These are phyloP conservation scores for Botia almorhae DNA, from an alignment of 2,797 vertebrate genomes.

Conservation along the genomic window DNA sequence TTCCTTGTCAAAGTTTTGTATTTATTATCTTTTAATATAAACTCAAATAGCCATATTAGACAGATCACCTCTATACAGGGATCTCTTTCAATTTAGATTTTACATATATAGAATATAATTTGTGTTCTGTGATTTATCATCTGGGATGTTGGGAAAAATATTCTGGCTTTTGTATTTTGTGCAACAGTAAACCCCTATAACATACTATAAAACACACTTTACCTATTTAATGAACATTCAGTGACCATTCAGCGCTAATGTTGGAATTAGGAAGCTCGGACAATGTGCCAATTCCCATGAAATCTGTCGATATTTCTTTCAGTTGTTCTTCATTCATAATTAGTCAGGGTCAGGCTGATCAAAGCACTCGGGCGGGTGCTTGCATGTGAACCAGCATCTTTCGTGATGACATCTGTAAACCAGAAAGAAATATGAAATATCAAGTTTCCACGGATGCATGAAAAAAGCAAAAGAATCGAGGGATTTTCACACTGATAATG, in stretches of 20 bases:
- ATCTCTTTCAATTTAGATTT: slow-evolving; percentile 55
- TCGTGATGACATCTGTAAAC: slow-evolving; percentile 98
- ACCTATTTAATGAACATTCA: slow-evolving; percentile 78
- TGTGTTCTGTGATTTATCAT: slow-evolving; percentile 2
- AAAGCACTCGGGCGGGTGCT: slow-evolving; percentile 87
- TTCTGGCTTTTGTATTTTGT: slow-evolving; percentile 62
- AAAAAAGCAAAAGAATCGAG: slow-evolving; percentile 93
- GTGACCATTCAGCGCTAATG: slow-evolving; percentile 85
- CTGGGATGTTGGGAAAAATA: slow-evolving; percentile 45
- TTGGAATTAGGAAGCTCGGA: slow-evolving; percentile 84
- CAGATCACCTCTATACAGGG: slow-evolving; percentile 53
- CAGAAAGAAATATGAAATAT: slow-evolving; percentile 99
- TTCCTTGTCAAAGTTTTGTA: slow-evolving; percentile 66
- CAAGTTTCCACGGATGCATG: slow-evolving; percentile 96
- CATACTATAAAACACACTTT: slow-evolving; percentile 77
- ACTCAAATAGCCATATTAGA: slow-evolving; percentile 64
- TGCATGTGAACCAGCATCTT: slow-evolving; percentile 98
- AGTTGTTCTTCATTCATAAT: slow-evolving; percentile 98
- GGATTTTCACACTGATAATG: slow-evolving; percentile 99
- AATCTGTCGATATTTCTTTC: slow-evolving; percentile 99
- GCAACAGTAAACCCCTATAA: slow-evolving; percentile 51
- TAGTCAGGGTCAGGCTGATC: slow-evolving; percentile 96
- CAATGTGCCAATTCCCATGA: slow-evolving; percentile 96
- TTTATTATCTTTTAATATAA: slow-evolving; percentile 72
- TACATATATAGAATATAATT: slow-evolving; percentile 37